A percentile compares a stretch with the other conserved stretches of the same genome.
Evolutionary conservation across 1,140 invertebrate species (phyloP).

Genomic region (Nephotettix cincticeps): DNA sequence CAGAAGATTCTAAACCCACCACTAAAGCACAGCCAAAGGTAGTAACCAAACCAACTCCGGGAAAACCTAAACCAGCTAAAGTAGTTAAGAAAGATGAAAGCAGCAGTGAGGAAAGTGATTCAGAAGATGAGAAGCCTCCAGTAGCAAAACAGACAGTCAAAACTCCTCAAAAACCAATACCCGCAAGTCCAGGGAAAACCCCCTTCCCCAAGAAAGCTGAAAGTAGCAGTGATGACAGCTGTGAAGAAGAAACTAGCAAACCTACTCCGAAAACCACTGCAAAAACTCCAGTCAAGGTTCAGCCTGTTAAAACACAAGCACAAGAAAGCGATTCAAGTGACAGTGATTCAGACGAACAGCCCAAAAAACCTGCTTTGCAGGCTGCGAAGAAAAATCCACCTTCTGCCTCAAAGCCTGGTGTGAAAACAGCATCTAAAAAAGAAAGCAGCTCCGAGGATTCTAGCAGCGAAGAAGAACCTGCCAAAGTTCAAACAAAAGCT

Average conservation of each 20-base stretch:
- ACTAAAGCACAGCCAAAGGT: not conserved
- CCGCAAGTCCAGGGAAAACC: not conserved
- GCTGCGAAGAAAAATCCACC: not conserved
- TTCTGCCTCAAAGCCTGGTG: not conserved
- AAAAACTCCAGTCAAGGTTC: not conserved
- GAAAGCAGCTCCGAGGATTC: conserved; percentile 29
- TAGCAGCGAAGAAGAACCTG: conserved; percentile 37
- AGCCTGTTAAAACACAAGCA: not conserved
- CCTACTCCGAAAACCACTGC: not conserved
- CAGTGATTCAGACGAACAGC: conserved; percentile 18
- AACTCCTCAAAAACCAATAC: not conserved
- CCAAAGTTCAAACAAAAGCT: conserved; percentile 29
- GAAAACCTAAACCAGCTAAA: not conserved
- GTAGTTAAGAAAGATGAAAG: not conserved
- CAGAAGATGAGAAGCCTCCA: not conserved
- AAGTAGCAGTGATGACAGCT: not conserved
- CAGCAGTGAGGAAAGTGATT: not conserved
- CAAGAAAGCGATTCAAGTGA: not conserved
- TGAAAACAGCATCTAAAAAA: conserved; percentile 24
- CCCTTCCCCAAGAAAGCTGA: not conserved
- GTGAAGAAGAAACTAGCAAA: not conserved
- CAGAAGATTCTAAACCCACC: not conserved
- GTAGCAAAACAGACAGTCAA: not conserved
- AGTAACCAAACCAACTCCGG: not conserved
- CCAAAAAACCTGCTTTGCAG: not conserved